These are phyloP conservation scores for Dermochelys coriacea DNA, from an alignment of 2,797 vertebrate species.

Conservation along the genomic window DNA sequence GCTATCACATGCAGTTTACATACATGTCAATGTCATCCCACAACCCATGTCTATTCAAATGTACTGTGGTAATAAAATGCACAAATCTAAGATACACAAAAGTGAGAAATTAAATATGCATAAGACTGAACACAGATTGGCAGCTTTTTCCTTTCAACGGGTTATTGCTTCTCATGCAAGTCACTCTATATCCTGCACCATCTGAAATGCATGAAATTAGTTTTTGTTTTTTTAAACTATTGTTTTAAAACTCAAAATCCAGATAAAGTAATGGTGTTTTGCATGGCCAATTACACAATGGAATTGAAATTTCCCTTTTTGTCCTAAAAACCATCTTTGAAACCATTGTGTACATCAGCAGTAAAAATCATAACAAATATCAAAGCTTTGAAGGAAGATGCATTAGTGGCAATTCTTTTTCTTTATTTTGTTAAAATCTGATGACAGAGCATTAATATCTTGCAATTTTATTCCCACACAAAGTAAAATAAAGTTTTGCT, in stretches of 20 bases:
- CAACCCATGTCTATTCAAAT: accelerated
- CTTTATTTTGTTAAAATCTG: neutral
- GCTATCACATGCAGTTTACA: neutral
- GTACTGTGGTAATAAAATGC: neutral
- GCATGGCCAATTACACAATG: neutral
- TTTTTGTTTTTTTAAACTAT: neutral
- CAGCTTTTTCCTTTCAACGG: neutral
- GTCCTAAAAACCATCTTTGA: neutral
- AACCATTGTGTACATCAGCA: neutral
- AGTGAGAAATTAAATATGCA: neutral
- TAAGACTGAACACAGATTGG: neutral
- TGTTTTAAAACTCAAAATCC: neutral
- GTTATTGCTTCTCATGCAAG: neutral
- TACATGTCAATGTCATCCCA: neutral
- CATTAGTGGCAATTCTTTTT: neutral
- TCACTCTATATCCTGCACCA: neutral
- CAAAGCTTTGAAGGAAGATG: neutral
- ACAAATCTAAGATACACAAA: neutral
- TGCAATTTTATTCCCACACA: neutral
- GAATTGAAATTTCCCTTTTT: neutral
- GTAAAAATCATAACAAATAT: neutral
- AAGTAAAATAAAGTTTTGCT: neutral
- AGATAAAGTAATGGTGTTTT: neutral
- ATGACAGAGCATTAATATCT: neutral
- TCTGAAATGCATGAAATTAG: neutral